These are phyloP conservation scores for Brachyrhaphis roseni DNA, from an alignment of 2,797 vertebrate species.

Conservation along the genomic window DNA sequence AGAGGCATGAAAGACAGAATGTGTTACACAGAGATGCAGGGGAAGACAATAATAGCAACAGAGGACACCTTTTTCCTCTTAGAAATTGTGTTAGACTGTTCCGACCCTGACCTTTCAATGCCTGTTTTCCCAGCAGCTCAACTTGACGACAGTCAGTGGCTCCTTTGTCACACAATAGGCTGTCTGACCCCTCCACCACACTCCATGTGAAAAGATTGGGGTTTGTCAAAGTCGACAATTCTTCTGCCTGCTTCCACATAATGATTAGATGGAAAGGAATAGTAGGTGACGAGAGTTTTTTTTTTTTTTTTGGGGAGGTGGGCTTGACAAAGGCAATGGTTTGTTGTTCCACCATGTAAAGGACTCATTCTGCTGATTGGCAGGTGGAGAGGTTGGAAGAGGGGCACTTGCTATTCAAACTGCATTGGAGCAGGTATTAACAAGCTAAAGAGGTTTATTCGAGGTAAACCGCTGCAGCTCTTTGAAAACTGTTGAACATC, in stretches of 20 bases:
- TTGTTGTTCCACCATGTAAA: conserved; percentile 39
- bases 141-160: conserved; percentile 21
- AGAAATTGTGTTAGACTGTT: conserved; percentile 23
- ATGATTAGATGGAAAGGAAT: conserved; percentile 47
- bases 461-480: not conserved
- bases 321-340: conserved; percentile 42
- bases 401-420: not conserved
- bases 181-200: not conserved
- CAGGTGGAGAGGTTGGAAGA: conserved; percentile 15
- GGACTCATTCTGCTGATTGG: conserved; percentile 31
- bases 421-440: conserved; percentile 5
- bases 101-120: conserved; percentile 39
- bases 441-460: not conserved
- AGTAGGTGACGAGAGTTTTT: conserved; percentile 31
- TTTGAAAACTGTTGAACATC: not conserved
- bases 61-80: conserved; percentile 16
- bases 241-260: conserved; percentile 33
- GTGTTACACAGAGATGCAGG: conserved; percentile 15
- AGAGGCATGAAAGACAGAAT: conserved; percentile 10
- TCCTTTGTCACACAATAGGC: conserved; percentile 14
- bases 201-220: conserved; percentile 20
- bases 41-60: conserved; percentile 30
- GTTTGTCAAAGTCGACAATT: conserved; percentile 49
- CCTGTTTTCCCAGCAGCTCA: conserved; percentile 43
- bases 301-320: not conserved